These are phyloP conservation scores for Centropristis striata DNA, from an alignment of 2,113 vertebrate species.

Conservation along the genomic window DNA sequence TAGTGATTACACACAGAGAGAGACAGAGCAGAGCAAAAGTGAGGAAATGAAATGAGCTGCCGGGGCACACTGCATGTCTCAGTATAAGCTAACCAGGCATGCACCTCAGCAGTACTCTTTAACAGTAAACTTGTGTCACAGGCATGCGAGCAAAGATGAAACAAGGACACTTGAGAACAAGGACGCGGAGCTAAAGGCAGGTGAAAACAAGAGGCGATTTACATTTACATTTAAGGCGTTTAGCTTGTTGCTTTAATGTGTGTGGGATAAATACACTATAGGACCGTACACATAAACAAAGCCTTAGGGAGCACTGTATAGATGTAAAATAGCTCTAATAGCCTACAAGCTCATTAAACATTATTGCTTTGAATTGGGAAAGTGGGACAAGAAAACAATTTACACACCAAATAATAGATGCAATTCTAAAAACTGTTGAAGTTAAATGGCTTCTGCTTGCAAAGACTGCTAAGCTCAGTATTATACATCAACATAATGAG, in stretches of 20 bases:
- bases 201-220: neutral
- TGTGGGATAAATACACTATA: conserved; percentile 2
- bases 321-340: conserved; percentile 40
- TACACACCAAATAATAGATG: conserved; percentile 49
- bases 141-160: conserved; percentile 2
- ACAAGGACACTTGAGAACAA: neutral
- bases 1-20: conserved; percentile 58
- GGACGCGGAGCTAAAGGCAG: neutral
- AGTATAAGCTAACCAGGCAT: conserved; percentile 41
- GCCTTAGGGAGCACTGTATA: conserved; percentile 27
- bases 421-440: conserved; percentile 44
- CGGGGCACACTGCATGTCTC: conserved; percentile 18
- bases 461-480: conserved; percentile 29
- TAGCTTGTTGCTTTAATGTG: neutral
- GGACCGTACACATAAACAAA: conserved; percentile 19
- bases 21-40: conserved; percentile 53
- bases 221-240: conserved; percentile 4
- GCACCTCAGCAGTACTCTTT: conserved; percentile 34
- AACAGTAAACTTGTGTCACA: conserved; percentile 37
- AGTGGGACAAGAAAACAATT: conserved; percentile 40
- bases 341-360: conserved; percentile 53
- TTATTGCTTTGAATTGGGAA: conserved; percentile 46
- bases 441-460: conserved; percentile 43
- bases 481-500: conserved; percentile 60
- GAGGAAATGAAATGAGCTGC: conserved; percentile 49